phyloP scores from a whole-genome alignment of 2,797 vertebrate species.

The Rhincodon typus region DNA sequence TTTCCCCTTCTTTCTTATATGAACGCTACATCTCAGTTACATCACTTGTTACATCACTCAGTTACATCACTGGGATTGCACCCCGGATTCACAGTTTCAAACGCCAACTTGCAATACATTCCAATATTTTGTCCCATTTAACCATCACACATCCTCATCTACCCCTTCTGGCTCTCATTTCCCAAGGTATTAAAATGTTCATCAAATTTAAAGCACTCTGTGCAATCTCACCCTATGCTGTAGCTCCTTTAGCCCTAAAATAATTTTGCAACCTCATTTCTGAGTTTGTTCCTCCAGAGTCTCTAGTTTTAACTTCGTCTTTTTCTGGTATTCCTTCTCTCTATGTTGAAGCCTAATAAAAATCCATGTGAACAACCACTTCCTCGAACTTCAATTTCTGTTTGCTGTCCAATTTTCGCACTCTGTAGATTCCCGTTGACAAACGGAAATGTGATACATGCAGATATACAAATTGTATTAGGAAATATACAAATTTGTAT shows the following conservation, averaged over 20 bases:
- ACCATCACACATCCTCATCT: background rate
- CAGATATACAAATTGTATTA: background rate
- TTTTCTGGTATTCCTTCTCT: background rate
- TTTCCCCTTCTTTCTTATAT: background rate
- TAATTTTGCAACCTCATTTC: background rate
- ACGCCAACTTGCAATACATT: background rate
- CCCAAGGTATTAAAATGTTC: background rate
- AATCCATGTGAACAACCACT: background rate
- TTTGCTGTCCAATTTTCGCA: background rate
- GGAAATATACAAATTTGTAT: background rate
- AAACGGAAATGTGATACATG: background rate
- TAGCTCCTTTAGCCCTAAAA: background rate
- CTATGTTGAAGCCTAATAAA: background rate
- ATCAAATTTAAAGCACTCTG: background rate
- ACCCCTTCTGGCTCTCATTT: background rate
- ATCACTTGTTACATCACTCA: background rate
- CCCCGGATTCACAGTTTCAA: background rate
- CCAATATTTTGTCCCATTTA: background rate
- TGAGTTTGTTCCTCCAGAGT: background rate
- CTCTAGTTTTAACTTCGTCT: background rate
- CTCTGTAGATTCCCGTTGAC: background rate
- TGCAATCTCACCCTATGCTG: background rate
- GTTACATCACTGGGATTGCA: background rate
- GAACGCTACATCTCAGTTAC: background rate
- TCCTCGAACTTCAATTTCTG: background rate